These are phyloP conservation scores for Leguminivora glycinivorella DNA, from an alignment of 1,140 invertebrate genomes.

Conservation along the genomic window DNA sequence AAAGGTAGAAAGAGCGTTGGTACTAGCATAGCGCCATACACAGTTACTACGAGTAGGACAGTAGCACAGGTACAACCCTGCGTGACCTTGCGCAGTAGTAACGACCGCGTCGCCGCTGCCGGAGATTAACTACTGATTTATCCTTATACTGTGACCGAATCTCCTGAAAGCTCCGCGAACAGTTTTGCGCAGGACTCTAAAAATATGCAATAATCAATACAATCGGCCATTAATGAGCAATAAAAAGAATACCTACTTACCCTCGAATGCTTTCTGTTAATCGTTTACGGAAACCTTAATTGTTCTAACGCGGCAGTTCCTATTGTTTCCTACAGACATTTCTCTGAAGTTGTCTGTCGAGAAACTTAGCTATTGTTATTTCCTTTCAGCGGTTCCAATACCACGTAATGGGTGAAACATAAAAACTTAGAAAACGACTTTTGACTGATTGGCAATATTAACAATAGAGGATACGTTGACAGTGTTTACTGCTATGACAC, in stretches of 20 bases:
- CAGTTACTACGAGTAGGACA: no score
- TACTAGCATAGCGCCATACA: no score
- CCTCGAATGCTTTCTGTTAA: background rate
- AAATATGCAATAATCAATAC: background rate
- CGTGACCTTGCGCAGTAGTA: no score
- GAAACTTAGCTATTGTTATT: conserved; percentile 5
- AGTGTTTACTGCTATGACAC: no score
- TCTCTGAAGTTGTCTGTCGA: background rate
- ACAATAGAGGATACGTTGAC: no score
- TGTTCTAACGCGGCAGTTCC: conserved; percentile 14
- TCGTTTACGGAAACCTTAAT: conserved; percentile 10
- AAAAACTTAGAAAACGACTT: background rate
- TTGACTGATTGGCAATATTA: background rate
- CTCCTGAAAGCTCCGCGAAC: no score
- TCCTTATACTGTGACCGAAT: no score
- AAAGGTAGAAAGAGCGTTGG: no score
- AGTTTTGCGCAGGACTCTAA: no score
- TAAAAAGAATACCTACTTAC: background rate
- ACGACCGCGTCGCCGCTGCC: no score
- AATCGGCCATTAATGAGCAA: background rate
- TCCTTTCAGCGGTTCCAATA: background rate
- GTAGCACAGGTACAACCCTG: no score
- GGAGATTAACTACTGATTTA: no score
- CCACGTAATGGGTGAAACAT: background rate
- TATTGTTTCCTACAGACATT: conserved; percentile 12